Conservation (phyloP, 2,797 vertebrate species). For the Anas bahamensis region DNA sequence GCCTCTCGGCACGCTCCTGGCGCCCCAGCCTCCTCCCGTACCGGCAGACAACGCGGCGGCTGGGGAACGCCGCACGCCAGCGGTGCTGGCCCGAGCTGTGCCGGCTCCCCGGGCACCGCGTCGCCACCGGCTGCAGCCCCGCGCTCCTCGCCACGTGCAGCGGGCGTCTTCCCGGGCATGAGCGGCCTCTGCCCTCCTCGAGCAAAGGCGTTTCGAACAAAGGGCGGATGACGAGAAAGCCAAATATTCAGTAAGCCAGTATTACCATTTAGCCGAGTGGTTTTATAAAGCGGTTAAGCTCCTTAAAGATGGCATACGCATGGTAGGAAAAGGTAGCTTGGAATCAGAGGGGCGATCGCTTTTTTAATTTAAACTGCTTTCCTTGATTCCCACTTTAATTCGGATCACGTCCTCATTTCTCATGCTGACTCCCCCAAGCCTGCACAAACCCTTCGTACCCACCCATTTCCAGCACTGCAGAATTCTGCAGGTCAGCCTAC, state of each 20-base stretch:
- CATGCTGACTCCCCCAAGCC: not conserved
- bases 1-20: not conserved
- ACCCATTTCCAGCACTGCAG: not conserved
- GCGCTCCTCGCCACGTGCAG: too few species aligned
- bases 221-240: not conserved
- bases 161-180: not conserved
- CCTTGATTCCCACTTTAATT: not conserved
- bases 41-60: not conserved
- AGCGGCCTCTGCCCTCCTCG: not conserved
- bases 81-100: not conserved
- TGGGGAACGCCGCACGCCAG: not conserved
- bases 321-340: not conserved
- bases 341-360: not conserved
- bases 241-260: not conserved
- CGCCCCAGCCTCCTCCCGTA: not conserved
- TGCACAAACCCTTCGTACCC: not conserved
- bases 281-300: not conserved
- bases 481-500: not conserved
- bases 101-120: not conserved
- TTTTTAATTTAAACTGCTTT: not conserved
- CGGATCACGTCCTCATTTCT: fast-evolving
- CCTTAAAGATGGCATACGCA: not conserved
- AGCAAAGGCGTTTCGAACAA: not conserved
- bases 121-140: too few species aligned
- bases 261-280: not conserved